Base-by-base conservation (phyloP, 2,797 vertebrate species). In the Xiphophorus birchmanni region DNA sequence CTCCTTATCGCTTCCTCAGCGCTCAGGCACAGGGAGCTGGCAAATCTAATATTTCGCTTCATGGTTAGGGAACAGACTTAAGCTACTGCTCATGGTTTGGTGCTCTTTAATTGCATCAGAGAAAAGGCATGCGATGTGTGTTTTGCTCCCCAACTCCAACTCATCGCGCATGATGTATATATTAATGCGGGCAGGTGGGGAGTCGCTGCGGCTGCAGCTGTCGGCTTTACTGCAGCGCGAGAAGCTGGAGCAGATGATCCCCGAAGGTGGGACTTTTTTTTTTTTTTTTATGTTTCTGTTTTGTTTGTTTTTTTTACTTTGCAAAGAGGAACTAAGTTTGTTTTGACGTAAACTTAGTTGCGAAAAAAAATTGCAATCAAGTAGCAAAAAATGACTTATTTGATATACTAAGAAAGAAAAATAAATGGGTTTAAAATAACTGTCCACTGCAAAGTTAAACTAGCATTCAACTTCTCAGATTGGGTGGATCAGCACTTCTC, bases 41-140 rank as follows among this genome's bases (percentile, higher is more conserved):
- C 82, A 91, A 94, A 92, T 93, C 80, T 88, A 93, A 92, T 93
- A 92, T 92, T 91, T 86, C 58, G 87, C 89, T 94, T 91, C 90
- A 91, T 90, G 90, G 90, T 92, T 89, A 88, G 86, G 83, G 84
- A 87, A 79, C 89, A 89, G 81, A 88, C 84, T 54, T 65, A 82
- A 82, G 91, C 87, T 78, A 85, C 86, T 79, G 87, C 86, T 90
- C 86, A 90, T 87, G 92, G 86, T 88, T 93, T 91, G 88, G 85
- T 81, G 84, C 79, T 75, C 87, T 91, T 93, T 92, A 92, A 93
- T 93, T 93, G 87, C 93, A 91, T 92, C 89, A 87, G 88, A 90
- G 93, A 91, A 91, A 94, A 94, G 90, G 79, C 84, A 88, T 90
- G 86, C 85, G 83, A 92, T 89, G 87, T 91, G 91, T 80, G 86